These are phyloP conservation scores for Xanthostigma xanthostigma DNA, from an alignment of 2,888 invertebrate species.

Conservation along the genomic window DNA sequence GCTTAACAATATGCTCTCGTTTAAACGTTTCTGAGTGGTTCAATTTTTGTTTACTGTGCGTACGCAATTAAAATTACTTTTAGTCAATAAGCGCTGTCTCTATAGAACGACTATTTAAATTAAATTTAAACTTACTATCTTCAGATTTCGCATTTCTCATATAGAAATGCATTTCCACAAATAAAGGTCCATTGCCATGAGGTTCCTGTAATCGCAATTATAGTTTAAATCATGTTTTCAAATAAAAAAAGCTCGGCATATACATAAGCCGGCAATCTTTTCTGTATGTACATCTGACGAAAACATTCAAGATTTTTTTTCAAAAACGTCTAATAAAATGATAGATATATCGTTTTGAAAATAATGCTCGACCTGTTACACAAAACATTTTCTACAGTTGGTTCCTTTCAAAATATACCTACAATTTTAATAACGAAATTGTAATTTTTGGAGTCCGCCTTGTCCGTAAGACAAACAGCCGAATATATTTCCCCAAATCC, in stretches of 20 bases:
- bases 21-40: too few species aligned
- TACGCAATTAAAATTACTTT: not conserved
- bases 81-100: not conserved
- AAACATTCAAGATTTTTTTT: too few species aligned
- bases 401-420: slow-evolving; percentile 25
- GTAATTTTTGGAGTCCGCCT: slow-evolving; percentile 36
- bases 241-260: not conserved
- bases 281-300: too few species aligned
- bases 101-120: not conserved
- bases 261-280: too few species aligned
- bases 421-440: slow-evolving; percentile 69
- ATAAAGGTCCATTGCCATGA: slow-evolving; percentile 81
- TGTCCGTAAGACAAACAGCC: slow-evolving; percentile 42
- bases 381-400: too few species aligned
- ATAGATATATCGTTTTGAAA: too few species aligned
- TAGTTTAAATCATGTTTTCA: too few species aligned
- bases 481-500: slow-evolving; percentile 92
- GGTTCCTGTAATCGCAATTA: slow-evolving; percentile 52
- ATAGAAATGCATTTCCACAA: slow-evolving; percentile 88
- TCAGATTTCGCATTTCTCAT: slow-evolving; percentile 55
- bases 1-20: too few species aligned
- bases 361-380: too few species aligned
- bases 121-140: slow-evolving; percentile 39
- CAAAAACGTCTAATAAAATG: too few species aligned
- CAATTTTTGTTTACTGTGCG: not conserved